Base-by-base conservation (phyloP, 1,140 invertebrate genomes). In the Tetramorium alpestre region DNA sequence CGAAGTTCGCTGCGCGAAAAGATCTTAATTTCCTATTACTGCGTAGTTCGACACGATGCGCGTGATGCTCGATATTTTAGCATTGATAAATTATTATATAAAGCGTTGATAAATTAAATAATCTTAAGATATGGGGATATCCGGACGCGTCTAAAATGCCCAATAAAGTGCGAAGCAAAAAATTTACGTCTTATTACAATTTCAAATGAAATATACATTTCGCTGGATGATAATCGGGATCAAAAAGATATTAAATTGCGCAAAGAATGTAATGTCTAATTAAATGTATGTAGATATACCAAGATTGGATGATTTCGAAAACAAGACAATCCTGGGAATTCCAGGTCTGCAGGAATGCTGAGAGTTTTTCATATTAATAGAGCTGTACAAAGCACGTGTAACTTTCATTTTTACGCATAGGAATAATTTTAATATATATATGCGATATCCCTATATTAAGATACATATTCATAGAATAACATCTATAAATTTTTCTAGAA, bases 321-420 rank as follows among this genome's bases (percentile, higher is more conserved):
- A 82, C 38, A 56, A 82, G 44, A 73, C 80, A 72, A 73, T 81
- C 62, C 47, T 81, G 77, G 33, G 77, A 81, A 70, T 69, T 54
- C 13, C 4, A 41, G 8, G n/a, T 1, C 10, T 13, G 38, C 3
- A 18, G 47, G 22, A 81, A 16, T 16, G 75, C 22, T n/a, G 58
- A 77, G 56, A 44, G 5, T 77, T 64, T 77, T 62, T 77, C 58
- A 28, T 38, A 47, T 80, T 51, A 80, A 16, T 13, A 54, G 18
- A 3, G 11, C 13, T 13, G 18, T 28, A 22, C 22, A 44, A 62
- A 25, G 33, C 25, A 77, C 18, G 16, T 64, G 33, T 44, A 47
- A 65, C 28, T 80, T 67, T 67, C 47, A 64, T 47, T 67, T 67
- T 80, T 47, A 28, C 60, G 2, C 49, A n/a, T 18, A 51, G 13